Conservation (phyloP, 2,797 vertebrate genomes). For the Xenops minutus region DNA sequence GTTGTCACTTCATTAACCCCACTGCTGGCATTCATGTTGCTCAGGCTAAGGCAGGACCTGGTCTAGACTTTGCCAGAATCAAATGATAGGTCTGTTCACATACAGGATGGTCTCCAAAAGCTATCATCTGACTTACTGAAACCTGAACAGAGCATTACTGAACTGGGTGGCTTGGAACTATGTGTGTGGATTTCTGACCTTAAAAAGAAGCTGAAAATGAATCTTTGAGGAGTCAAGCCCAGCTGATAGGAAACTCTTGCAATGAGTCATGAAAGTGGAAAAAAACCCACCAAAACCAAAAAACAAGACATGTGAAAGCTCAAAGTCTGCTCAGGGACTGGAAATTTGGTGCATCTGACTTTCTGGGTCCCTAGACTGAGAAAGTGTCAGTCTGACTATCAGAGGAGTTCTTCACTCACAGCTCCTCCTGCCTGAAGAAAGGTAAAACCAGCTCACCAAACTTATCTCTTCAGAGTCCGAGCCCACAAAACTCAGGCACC, state of each 20-base stretch:
- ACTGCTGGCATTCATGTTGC: neutral
- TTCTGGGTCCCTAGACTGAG: neutral
- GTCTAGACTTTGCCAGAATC: neutral
- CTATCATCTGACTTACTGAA: neutral
- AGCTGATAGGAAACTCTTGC: neutral
- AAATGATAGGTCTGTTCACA: neutral
- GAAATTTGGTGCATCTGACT: neutral
- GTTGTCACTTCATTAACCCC: neutral
- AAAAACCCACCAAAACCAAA: too few species aligned
- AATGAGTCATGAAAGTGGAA: neutral
- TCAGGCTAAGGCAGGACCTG: neutral
- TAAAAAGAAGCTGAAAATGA: neutral
- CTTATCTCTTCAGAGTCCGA: rapidly evolving
- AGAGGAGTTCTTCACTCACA: neutral
- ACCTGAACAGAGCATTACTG: neutral
- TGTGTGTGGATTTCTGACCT: neutral
- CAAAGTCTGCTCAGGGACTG: neutral
- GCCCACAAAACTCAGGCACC: neutral
- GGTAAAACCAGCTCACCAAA: neutral
- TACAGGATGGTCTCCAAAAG: neutral
- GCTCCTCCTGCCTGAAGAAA: neutral
- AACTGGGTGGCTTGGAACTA: neutral
- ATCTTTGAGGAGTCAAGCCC: neutral
- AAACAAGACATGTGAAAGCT: neutral
- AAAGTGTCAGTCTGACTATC: neutral